Evolutionary conservation across 2,888 invertebrate genomes (phyloP).

Genomic region (Artemia sinica): DNA sequence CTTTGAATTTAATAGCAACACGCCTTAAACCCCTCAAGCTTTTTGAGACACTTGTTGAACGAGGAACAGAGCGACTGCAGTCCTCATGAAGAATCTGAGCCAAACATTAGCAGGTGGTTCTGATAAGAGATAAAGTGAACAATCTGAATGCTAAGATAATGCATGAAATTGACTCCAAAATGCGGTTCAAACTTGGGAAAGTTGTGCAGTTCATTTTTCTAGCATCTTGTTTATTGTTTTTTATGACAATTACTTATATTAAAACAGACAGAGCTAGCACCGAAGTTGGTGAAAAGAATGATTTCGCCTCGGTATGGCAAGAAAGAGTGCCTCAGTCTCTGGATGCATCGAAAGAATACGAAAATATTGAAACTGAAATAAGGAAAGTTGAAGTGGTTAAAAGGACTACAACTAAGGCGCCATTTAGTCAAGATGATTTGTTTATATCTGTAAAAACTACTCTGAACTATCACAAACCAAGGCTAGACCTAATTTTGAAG

Average conservation of each 20-base stretch:
- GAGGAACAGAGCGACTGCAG: no score
- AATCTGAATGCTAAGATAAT: background rate
- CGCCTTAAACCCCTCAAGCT: no score
- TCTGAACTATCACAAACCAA: slow-evolving; percentile 60
- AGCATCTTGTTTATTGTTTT: background rate
- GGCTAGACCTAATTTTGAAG: slow-evolving; percentile 69
- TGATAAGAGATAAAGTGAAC: no score
- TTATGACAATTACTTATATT: background rate
- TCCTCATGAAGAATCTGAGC: no score
- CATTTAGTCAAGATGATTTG: slow-evolving; percentile 61
- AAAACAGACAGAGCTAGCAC: background rate
- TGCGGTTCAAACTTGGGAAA: background rate
- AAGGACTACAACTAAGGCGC: slow-evolving; percentile 29
- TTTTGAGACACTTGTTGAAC: no score
- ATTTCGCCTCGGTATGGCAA: background rate
- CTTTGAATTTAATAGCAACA: no score
- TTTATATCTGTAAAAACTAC: slow-evolving; percentile 93
- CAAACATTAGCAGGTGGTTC: no score
- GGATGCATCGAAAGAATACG: background rate
- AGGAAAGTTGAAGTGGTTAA: background rate
- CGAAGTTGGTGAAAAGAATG: background rate
- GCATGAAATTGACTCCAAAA: slow-evolving; percentile 9
- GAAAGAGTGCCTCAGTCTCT: slow-evolving; percentile 8
- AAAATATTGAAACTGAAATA: background rate
- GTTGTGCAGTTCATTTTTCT: background rate